Evolutionary conservation across 1,140 invertebrate genomes (phyloP).

Genomic region (Bombyx mandarina): DNA sequence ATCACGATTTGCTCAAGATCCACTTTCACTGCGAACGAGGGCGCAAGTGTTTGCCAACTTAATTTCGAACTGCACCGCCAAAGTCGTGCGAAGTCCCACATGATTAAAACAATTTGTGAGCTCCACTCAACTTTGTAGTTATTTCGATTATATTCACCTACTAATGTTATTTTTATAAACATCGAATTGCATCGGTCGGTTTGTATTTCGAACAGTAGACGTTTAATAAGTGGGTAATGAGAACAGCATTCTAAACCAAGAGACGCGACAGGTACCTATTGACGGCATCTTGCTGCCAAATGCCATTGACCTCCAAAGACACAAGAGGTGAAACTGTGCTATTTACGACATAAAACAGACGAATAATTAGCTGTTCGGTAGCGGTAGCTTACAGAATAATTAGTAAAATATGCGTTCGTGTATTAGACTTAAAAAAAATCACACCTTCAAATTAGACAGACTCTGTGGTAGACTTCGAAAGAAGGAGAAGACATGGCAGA

Average conservation of each 20-base stretch:
- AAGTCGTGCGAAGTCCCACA: too few species aligned
- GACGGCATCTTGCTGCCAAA: slow-evolving; percentile 16
- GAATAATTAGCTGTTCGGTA: too few species aligned
- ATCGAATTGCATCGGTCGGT: too few species aligned
- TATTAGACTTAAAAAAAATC: too few species aligned
- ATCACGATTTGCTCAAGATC: slow-evolving; percentile 3
- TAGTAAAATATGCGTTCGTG: neutral
- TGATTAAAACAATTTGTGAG: too few species aligned
- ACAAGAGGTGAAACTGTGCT: slow-evolving; percentile 1
- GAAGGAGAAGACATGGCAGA: too few species aligned
- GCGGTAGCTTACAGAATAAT: neutral
- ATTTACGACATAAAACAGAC: too few species aligned
- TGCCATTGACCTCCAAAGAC: slow-evolving; percentile 23
- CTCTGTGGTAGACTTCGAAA: too few species aligned
- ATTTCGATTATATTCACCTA: too few species aligned
- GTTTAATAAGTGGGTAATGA: slow-evolving; percentile 21
- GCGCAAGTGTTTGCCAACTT: slow-evolving; percentile 9
- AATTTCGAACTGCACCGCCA: slow-evolving; percentile 7
- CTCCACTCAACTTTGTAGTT: too few species aligned
- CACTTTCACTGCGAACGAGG: slow-evolving; percentile 21
- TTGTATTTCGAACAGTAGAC: neutral
- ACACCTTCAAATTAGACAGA: too few species aligned
- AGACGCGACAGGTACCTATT: slow-evolving; percentile 17
- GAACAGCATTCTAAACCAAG: slow-evolving; percentile 21
- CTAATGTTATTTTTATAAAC: too few species aligned